These are phyloP conservation scores for Macrobrachium nipponense DNA, from an alignment of 1,140 invertebrate genomes.

Conservation along the genomic window DNA sequence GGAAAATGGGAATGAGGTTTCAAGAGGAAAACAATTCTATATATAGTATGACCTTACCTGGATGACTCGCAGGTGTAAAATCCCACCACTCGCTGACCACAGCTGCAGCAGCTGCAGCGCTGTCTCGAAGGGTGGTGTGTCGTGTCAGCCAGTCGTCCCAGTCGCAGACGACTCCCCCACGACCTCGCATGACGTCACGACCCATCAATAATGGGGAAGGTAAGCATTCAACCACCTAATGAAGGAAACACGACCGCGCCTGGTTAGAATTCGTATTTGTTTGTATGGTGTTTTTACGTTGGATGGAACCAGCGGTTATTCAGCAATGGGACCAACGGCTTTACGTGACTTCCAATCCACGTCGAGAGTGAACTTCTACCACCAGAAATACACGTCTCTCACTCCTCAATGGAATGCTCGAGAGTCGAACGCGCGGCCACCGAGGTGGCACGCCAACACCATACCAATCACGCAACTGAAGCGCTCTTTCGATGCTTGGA, in stretches of 20 bases:
- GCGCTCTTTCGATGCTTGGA: too few relatives aligned
- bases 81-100: slow-evolving; percentile 51
- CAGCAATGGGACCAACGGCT: too few relatives aligned
- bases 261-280: not conserved
- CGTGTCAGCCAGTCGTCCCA: slow-evolving; percentile 54
- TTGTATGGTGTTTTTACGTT: not conserved
- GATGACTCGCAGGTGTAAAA: slow-evolving; percentile 41
- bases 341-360: too few relatives aligned
- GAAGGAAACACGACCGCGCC: not conserved
- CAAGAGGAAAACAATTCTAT: not conserved
- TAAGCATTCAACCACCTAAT: slow-evolving; percentile 59
- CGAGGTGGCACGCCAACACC: too few relatives aligned
- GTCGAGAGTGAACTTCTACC: too few relatives aligned
- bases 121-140: slow-evolving; percentile 39
- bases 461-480: too few relatives aligned
- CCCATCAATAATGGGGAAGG: slow-evolving; percentile 39
- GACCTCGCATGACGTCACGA: slow-evolving; percentile 38
- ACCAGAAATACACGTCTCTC: too few relatives aligned
- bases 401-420: too few relatives aligned
- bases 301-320: too few relatives aligned
- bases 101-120: not conserved
- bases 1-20: not conserved
- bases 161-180: slow-evolving; percentile 34
- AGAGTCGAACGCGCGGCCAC: too few relatives aligned
- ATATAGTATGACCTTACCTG: slow-evolving; percentile 28